Evolutionary conservation across 2,888 invertebrate genomes (phyloP).

Genomic region (Achlya flavicornis): DNA sequence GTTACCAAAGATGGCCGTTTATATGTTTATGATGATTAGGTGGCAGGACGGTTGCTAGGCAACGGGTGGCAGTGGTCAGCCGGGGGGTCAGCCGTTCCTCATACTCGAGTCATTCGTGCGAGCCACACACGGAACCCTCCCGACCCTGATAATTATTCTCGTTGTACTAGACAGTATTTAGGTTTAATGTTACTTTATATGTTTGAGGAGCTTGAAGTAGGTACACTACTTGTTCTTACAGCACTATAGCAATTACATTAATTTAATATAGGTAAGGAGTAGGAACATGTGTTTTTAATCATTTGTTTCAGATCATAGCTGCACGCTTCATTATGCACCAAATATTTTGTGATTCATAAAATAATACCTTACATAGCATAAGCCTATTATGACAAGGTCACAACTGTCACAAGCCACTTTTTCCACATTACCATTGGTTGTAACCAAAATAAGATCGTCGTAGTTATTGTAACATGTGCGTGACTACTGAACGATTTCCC

Average conservation of each 20-base stretch:
- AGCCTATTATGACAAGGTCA: no score
- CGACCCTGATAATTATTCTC: conserved; percentile 77
- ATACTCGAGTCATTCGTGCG: conserved; percentile 69
- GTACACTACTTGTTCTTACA: not conserved
- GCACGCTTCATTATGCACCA: no score
- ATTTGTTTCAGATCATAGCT: no score
- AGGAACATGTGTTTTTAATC: not conserved
- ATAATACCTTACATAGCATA: no score
- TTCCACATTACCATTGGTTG: not conserved
- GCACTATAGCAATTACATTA: no score
- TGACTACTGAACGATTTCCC: not conserved
- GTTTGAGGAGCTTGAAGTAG: conserved; percentile 30
- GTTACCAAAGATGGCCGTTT: conserved; percentile 70
- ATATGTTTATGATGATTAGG: conserved; percentile 83
- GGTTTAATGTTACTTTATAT: conserved; percentile 67
- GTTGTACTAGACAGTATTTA: conserved; percentile 66
- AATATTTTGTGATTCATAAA: no score
- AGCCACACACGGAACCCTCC: conserved; percentile 53
- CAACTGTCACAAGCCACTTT: not conserved
- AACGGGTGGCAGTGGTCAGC: conserved; percentile 78
- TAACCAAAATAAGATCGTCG: no score
- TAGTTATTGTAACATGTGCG: not conserved
- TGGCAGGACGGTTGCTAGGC: conserved; percentile 74
- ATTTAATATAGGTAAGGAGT: no score
- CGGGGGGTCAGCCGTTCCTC: conserved; percentile 65